Conservation (phyloP, 2,113 vertebrate species). For the Chascanopsetta lugubris region DNA sequence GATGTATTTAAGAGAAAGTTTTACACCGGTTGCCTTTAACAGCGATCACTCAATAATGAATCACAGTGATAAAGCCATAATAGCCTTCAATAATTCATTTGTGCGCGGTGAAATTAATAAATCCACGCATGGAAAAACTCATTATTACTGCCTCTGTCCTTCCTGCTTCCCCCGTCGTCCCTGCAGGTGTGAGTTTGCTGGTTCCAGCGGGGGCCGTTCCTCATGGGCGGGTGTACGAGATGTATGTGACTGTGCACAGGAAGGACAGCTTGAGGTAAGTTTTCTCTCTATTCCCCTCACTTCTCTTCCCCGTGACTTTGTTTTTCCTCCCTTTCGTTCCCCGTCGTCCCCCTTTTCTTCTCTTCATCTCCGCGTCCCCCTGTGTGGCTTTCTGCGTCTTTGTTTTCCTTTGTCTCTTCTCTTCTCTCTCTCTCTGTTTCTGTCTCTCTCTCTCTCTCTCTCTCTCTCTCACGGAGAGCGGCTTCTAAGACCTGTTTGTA, state of each 20-base stretch:
- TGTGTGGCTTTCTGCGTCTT: conserved; percentile 4
- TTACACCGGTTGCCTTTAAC: conserved; percentile 23
- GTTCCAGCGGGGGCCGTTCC: conserved; percentile 95
- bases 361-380: conserved; percentile 11
- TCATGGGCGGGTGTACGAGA: conserved; percentile 96
- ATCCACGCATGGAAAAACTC: conserved; percentile 35
- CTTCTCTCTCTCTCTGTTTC: conserved; percentile 10
- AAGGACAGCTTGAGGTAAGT: conserved; percentile 95
- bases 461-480: conserved; percentile 14
- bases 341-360: conserved; percentile 15
- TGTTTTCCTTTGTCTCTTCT: conserved; percentile 21
- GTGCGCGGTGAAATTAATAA: conserved; percentile 33
- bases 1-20: conserved; percentile 37
- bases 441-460: conserved; percentile 18
- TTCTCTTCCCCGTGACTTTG: conserved; percentile 3
- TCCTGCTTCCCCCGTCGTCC: conserved; percentile 15
- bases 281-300: conserved; percentile 24
- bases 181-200: conserved; percentile 94
- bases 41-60: conserved; percentile 39
- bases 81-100: conserved; percentile 50
- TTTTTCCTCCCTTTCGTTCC: neutral
- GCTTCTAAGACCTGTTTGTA: conserved; percentile 30
- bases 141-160: conserved; percentile 31
- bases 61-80: conserved; percentile 43
- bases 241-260: conserved; percentile 98